phyloP scores from a whole-genome alignment of 2,797 vertebrate species.

The Eupleurogrammus muticus region DNA sequence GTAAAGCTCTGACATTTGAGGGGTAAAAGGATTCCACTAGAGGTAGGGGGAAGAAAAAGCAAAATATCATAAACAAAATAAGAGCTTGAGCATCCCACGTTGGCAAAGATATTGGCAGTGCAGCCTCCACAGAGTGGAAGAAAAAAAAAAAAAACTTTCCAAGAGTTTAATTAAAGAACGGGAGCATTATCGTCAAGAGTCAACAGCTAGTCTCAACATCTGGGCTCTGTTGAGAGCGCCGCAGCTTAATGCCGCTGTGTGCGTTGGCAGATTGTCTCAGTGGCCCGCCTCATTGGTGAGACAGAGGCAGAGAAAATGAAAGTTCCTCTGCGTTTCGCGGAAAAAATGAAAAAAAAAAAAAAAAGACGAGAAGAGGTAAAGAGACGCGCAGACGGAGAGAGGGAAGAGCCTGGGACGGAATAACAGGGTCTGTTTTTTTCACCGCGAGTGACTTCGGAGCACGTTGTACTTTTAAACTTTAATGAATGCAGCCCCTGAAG shows the following conservation, averaged over 20 bases:
- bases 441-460: constrained; percentile 72
- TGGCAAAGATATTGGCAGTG: constrained; percentile 26
- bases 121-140: constrained; percentile 46
- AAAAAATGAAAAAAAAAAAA: too few species aligned
- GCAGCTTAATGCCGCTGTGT: constrained; percentile 56
- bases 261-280: constrained; percentile 60
- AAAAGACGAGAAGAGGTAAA: constrained; percentile 39
- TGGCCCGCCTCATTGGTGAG: constrained; percentile 54
- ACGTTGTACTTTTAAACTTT: constrained; percentile 82
- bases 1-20: constrained; percentile 36
- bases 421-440: constrained; percentile 70
- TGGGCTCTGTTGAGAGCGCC: constrained; percentile 62
- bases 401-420: constrained; percentile 45
- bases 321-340: constrained; percentile 34
- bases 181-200: constrained; percentile 57
- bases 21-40: constrained; percentile 31
- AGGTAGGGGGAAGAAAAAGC: constrained; percentile 21
- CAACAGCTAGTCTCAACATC: constrained; percentile 76
- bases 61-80: constrained; percentile 35
- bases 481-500: constrained; percentile 82
- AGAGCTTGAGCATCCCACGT: constrained; percentile 38
- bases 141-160: constrained; percentile 63
- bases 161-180: constrained; percentile 80
- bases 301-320: constrained; percentile 55
- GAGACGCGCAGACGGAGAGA: constrained; percentile 35